phyloP scores from a whole-genome alignment of 1,140 invertebrate genomes.

The Pseudachorutes palmiensis region DNA sequence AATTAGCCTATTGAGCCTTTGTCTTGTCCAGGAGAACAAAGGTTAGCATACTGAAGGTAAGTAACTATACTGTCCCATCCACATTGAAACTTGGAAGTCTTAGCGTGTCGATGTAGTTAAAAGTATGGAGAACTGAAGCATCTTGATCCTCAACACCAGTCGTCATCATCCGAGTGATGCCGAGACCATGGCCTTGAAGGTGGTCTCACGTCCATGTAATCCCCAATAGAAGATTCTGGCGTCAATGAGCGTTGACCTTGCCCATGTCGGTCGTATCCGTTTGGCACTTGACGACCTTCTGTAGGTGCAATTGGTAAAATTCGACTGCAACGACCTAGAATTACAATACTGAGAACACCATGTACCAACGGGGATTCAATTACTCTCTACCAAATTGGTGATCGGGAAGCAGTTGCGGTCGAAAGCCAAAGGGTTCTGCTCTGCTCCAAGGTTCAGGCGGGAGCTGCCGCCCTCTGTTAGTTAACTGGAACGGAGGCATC shows the following conservation, averaged over 20 bases:
- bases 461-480: constrained; percentile 33
- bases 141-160: constrained; percentile 39
- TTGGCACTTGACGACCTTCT: constrained; percentile 26
- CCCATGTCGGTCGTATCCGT: constrained; percentile 23
- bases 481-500: constrained; percentile 25
- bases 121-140: too few species aligned
- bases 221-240: background rate
- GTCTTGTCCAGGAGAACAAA: too few species aligned
- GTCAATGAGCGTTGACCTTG: constrained; percentile 8
- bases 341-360: background rate
- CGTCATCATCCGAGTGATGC: constrained; percentile 35
- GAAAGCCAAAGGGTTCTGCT: constrained; percentile 23
- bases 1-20: too few species aligned
- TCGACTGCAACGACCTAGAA: constrained; percentile 30
- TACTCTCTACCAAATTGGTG: constrained; percentile 65
- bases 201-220: constrained; percentile 34
- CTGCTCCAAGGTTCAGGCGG: constrained; percentile 35
- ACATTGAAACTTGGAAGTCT: too few species aligned
- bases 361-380: constrained; percentile 69
- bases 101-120: too few species aligned
- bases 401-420: constrained; percentile 48
- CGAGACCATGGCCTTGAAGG: constrained; percentile 1
- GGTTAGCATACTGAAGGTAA: too few species aligned
- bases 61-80: too few species aligned
- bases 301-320: constrained; percentile 30